phyloP scores from a whole-genome alignment of 2,888 invertebrate species.

The Aphidoletes aphidimyza region DNA sequence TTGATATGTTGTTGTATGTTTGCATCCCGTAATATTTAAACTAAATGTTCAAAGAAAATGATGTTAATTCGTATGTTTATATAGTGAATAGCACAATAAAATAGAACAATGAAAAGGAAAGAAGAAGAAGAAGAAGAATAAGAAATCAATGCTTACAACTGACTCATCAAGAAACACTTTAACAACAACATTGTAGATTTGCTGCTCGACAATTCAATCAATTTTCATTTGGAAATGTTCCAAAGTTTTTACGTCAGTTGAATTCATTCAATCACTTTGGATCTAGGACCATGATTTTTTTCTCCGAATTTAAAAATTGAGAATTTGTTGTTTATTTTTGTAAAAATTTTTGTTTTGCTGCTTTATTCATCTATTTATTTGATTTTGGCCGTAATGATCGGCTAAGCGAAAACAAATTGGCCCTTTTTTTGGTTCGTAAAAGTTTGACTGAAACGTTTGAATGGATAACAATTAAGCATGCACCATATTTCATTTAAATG shows the following conservation, averaged over 20 bases:
- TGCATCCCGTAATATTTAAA: conserved; percentile 6
- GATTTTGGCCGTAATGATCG: too few relatives aligned
- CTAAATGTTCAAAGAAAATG: background rate
- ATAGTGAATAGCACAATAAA: conserved; percentile 37
- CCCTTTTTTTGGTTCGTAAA: background rate
- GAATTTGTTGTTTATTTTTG: background rate
- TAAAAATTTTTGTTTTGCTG: background rate
- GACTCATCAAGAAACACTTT: background rate
- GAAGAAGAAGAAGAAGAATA: background rate
- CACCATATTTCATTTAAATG: conserved; percentile 37
- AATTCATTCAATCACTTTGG: background rate
- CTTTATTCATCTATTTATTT: too few relatives aligned
- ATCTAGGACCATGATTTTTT: background rate
- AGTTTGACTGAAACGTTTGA: conserved; percentile 34
- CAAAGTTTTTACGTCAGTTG: conserved; percentile 24
- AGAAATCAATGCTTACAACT: conserved; percentile 17
- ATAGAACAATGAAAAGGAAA: background rate
- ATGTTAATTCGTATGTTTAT: background rate
- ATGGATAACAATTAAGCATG: conserved; percentile 37
- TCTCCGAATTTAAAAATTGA: background rate
- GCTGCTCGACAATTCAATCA: conserved; percentile 54
- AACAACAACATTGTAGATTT: conserved; percentile 53
- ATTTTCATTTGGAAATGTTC: conserved; percentile 11
- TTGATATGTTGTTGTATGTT: conserved; percentile 15
- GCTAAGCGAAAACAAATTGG: too few relatives aligned